These are phyloP conservation scores for Oryctes rhinoceros DNA, from an alignment of 1,140 invertebrate genomes.

Conservation along the genomic window DNA sequence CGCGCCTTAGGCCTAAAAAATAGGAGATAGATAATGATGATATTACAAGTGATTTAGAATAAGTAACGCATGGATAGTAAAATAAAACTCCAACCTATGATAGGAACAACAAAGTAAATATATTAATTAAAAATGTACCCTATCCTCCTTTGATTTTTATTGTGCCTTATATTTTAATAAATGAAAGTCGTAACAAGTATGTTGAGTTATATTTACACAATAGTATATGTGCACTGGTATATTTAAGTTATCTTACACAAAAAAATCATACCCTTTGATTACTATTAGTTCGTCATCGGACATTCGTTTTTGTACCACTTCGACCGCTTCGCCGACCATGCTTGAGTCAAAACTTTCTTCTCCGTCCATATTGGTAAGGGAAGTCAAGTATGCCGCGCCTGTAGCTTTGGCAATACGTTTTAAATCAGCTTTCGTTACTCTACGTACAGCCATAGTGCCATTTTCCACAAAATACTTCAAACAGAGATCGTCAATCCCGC, in stretches of 20 bases:
- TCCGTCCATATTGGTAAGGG: constrained; percentile 95
- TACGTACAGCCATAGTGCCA: constrained; percentile 95
- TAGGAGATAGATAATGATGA: not conserved
- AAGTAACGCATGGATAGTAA: too few relatives aligned
- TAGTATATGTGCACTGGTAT: too few relatives aligned
- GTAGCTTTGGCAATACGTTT: constrained; percentile 99
- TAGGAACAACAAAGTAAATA: too few relatives aligned
- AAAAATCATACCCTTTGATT: constrained; percentile 84
- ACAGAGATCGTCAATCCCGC: constrained; percentile 98
- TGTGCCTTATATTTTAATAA: too few relatives aligned
- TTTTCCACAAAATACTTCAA: constrained; percentile 98
- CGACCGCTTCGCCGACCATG: constrained; percentile 94
- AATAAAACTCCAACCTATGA: too few relatives aligned
- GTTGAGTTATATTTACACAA: too few relatives aligned
- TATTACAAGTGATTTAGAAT: too few relatives aligned
- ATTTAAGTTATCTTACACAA: not conserved
- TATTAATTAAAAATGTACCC: too few relatives aligned
- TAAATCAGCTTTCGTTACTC: constrained; percentile 96
- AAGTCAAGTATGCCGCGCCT: constrained; percentile 94
- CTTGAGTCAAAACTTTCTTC: constrained; percentile 95
- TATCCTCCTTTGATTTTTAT: too few relatives aligned
- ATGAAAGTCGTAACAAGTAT: too few relatives aligned
- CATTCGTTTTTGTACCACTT: constrained; percentile 94
- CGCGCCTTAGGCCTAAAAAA: constrained; percentile 87
- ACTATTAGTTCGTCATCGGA: constrained; percentile 99